Percentiles rank a stretch among this genome's conserved stretches.
phyloP scores from a whole-genome alignment of 2,797 vertebrate genomes.

The Catharus ustulatus region DNA sequence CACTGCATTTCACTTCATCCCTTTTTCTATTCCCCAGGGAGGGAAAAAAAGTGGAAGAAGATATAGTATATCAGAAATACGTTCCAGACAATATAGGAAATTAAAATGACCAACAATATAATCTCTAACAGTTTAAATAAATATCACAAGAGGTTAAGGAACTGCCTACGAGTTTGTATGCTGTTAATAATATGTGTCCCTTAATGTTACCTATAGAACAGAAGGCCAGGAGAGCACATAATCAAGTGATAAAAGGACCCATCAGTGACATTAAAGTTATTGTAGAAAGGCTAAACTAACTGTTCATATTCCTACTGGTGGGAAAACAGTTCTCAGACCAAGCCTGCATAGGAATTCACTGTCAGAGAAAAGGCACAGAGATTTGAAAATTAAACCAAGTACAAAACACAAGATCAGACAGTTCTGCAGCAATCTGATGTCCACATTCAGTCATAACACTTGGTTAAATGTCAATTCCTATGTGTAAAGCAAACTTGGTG shows the following conservation, averaged over 20 bases:
- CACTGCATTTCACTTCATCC: background rate
- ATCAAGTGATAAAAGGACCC: background rate
- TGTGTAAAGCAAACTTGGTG: background rate
- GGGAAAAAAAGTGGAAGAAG: background rate
- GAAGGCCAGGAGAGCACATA: background rate
- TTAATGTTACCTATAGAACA: background rate
- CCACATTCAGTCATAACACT: rapidly evolving
- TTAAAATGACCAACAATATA: background rate
- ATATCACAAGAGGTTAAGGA: background rate
- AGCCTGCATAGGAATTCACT: background rate
- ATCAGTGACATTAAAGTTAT: background rate
- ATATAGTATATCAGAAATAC: background rate
- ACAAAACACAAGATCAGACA: background rate
- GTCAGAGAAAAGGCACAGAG: background rate
- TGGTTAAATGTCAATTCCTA: background rate
- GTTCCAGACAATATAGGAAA: background rate
- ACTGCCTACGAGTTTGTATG: background rate
- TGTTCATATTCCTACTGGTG: background rate
- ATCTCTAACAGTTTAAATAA: background rate
- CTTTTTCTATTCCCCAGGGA: background rate
- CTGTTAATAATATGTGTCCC: background rate
- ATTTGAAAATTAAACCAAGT: background rate
- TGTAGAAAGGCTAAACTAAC: background rate
- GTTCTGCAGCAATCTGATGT: background rate
- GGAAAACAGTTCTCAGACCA: background rate